Evolutionary conservation across 2,113 vertebrate genomes (phyloP).

Genomic region (Cacatua alba): DNA sequence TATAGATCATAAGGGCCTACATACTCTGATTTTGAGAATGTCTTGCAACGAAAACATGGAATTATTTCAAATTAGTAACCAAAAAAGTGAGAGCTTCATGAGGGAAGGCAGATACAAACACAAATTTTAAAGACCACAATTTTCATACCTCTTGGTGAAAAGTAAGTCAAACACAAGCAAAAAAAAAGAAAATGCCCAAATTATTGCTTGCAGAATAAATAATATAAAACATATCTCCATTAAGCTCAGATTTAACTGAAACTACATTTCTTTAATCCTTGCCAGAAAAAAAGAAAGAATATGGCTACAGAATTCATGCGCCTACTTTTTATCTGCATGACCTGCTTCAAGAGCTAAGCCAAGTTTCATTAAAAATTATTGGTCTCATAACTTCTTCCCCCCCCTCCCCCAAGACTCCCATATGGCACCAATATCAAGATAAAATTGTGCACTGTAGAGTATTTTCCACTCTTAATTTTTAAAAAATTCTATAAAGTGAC

Average conservation of each 20-base stretch:
- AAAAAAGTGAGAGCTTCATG: neutral
- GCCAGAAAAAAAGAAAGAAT: conserved; percentile 46
- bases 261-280: conserved; percentile 56
- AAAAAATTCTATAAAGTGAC: neutral
- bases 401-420: conserved; percentile 32
- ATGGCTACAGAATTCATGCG: neutral
- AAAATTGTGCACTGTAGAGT: neutral
- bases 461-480: neutral
- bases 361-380: conserved; percentile 82
- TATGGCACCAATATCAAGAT: conserved; percentile 69
- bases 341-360: conserved; percentile 67
- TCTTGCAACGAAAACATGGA: neutral
- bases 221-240: conserved; percentile 73
- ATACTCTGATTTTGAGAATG: neutral
- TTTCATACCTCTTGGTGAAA: neutral
- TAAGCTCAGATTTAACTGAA: conserved; percentile 61
- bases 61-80: neutral
- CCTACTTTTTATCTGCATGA: conserved; percentile 70
- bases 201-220: conserved; percentile 52
- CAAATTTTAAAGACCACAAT: neutral
- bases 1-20: neutral
- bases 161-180: neutral
- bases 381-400: conserved; percentile 63
- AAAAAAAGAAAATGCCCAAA: neutral
- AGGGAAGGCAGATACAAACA: neutral